A percentile compares a stretch with the other conserved stretches of the same genome.
These are phyloP conservation scores for Phalacrocorax aristotelis DNA, from an alignment of 2,113 vertebrate genomes.

Conservation along the genomic window DNA sequence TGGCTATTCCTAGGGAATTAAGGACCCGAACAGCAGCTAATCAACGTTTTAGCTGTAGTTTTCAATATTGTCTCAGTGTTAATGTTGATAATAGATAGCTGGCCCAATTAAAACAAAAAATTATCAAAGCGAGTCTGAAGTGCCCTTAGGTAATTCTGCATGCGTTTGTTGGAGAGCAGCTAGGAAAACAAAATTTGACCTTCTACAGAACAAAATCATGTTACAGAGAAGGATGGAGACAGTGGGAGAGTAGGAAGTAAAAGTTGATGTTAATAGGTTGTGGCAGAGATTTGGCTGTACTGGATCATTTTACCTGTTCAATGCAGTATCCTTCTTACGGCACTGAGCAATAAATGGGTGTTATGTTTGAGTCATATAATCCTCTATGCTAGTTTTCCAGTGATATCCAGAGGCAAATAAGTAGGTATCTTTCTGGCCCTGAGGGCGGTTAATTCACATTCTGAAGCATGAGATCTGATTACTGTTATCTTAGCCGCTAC, in stretches of 20 bases:
- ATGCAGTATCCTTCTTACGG: background rate
- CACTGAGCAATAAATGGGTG: background rate
- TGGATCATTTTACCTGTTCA: slow-evolving; percentile 4
- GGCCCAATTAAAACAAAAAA: slow-evolving; percentile 65
- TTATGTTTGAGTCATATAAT: slow-evolving; percentile 16
- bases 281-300: background rate
- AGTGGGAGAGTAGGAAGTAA: background rate
- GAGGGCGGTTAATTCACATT: background rate
- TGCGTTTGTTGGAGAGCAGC: background rate
- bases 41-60: slow-evolving; percentile 52
- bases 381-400: background rate
- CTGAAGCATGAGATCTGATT: slow-evolving; percentile 40
- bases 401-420: background rate
- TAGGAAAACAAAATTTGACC: slow-evolving; percentile 64
- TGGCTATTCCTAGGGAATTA: slow-evolving; percentile 59
- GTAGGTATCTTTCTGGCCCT: background rate
- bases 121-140: slow-evolving; percentile 65
- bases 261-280: slow-evolving; percentile 4
- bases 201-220: slow-evolving; percentile 17
- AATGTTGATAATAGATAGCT: slow-evolving; percentile 67
- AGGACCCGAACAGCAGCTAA: slow-evolving; percentile 33
- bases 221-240: background rate
- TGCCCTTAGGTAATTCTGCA: slow-evolving; percentile 61
- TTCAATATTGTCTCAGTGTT: slow-evolving; percentile 59
- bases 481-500: slow-evolving; percentile 13